Base-by-base conservation (phyloP, 2,113 vertebrate genomes). In the Melospiza melodia region DNA sequence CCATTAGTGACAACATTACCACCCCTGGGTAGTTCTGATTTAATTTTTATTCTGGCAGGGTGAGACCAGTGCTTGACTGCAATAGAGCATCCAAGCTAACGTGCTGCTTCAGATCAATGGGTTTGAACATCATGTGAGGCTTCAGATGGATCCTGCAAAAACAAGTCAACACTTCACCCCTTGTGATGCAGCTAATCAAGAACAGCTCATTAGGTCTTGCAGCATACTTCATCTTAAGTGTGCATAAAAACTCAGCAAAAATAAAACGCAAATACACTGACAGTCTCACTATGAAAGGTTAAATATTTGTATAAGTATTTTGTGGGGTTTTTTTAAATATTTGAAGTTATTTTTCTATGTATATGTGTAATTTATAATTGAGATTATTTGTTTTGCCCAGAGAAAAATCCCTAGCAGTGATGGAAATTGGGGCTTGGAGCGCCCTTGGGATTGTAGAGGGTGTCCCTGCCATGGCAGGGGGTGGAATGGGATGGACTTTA, bases 401-500 rank as follows among this genome's bases (percentile, higher is more conserved):
- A 33, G 33, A 1, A 52, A 52, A 28, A 54, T 41, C 28, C 39
- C 39, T 48, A 62, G 16, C 7, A 59, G 33, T 52, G 37, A 0
- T 54, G 61, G 33, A 39, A 7, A 33, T 0, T 54, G 11, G 18
- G 22, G 10, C 15, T 58, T 14, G 67, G 52, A 59, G 33, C 18
- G 37, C 0, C 12, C 44, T 41, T 59, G 61, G 24, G 62, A 12
- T 1, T 21, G 20, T 48, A 24, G 20, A 0, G 68, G 5, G 4
- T 23, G 44, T 67, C 33, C 46, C 52, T 74, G 46, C 5, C 33
- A 39, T 17, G 52, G 12, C 44, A 44, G 10, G 11, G 5, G 3
- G 20, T 68, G 11, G 11, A 0, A n/a, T 2, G 3, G 6, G 6
- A 2, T 44, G 35, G 22, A 2, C 2, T 66, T 75, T 24, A 4